phyloP scores from a whole-genome alignment of 2,113 vertebrate species.

The Proteles cristata region DNA sequence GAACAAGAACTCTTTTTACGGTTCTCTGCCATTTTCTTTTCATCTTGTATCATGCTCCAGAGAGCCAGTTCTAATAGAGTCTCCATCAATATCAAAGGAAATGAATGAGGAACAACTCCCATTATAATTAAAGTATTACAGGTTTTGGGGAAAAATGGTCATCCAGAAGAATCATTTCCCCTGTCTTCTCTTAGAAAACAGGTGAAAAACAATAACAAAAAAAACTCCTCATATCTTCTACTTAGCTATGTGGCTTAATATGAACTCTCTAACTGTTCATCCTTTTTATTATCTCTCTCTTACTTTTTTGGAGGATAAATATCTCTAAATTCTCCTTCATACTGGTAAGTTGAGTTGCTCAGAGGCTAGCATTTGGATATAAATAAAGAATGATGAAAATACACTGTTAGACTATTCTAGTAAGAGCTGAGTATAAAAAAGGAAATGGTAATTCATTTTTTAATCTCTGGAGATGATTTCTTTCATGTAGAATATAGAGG shows the following conservation, averaged over 20 bases:
- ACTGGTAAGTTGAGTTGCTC: not conserved
- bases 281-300: not conserved
- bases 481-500: not conserved
- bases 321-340: not conserved
- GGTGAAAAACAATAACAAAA: not conserved
- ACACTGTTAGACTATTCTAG: not conserved
- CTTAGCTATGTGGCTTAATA: not conserved
- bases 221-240: not conserved
- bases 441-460: not conserved
- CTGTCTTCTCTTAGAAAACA: not conserved
- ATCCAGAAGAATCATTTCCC: not conserved
- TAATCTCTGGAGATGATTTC: conserved; percentile 23
- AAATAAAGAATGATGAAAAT: not conserved
- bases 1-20: not conserved
- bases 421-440: not conserved
- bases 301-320: not conserved
- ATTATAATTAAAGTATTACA: not conserved
- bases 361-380: not conserved
- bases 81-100: not conserved
- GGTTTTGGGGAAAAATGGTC: not conserved
- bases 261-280: not conserved
- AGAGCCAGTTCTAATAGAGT: not conserved
- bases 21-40: not conserved
- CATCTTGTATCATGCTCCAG: not conserved
- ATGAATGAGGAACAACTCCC: not conserved